A percentile compares a stretch with the other conserved stretches of the same genome.
phyloP scores from a whole-genome alignment of 2,888 invertebrate species.

The Stomorhina lunata region DNA sequence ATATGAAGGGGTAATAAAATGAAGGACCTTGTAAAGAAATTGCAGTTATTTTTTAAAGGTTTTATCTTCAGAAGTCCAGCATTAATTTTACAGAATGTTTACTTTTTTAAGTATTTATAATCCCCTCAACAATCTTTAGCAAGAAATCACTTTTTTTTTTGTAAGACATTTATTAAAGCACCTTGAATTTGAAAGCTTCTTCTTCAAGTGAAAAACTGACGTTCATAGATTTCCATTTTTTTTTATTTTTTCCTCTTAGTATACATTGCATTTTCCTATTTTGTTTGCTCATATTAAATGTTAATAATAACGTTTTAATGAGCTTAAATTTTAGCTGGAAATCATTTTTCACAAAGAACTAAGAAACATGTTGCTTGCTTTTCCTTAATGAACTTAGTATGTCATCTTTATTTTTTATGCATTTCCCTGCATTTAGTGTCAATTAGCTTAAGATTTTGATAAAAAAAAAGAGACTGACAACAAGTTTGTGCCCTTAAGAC shows the following conservation, averaged over 20 bases:
- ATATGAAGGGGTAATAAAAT: too few relatives aligned
- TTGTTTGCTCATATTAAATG: background rate
- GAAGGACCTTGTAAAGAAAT: too few relatives aligned
- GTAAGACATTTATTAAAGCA: too few relatives aligned
- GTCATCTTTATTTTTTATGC: slow-evolving; percentile 2
- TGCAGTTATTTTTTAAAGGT: too few relatives aligned
- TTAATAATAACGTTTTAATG: background rate
- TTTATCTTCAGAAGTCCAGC: too few relatives aligned
- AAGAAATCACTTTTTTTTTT: too few relatives aligned
- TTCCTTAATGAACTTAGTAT: background rate
- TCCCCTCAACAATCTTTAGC: too few relatives aligned
- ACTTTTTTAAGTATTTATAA: too few relatives aligned
- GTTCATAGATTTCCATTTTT: too few relatives aligned
- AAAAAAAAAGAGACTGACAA: slow-evolving; percentile 10
- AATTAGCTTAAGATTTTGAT: slow-evolving; percentile 9
- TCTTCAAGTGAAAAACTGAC: too few relatives aligned
- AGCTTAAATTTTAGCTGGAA: slow-evolving; percentile 5
- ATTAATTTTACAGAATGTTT: too few relatives aligned
- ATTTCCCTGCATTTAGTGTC: slow-evolving; percentile 2
- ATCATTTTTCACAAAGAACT: background rate
- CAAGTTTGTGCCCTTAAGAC: slow-evolving; percentile 40
- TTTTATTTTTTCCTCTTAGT: background rate
- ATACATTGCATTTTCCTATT: background rate
- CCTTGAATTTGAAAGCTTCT: too few relatives aligned
- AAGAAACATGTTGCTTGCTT: slow-evolving; percentile 6